Evolutionary conservation across 2,113 vertebrate species (phyloP), one percentile per base, ranked within the genome.

Genomic region (Larimichthys polyactis): DNA sequence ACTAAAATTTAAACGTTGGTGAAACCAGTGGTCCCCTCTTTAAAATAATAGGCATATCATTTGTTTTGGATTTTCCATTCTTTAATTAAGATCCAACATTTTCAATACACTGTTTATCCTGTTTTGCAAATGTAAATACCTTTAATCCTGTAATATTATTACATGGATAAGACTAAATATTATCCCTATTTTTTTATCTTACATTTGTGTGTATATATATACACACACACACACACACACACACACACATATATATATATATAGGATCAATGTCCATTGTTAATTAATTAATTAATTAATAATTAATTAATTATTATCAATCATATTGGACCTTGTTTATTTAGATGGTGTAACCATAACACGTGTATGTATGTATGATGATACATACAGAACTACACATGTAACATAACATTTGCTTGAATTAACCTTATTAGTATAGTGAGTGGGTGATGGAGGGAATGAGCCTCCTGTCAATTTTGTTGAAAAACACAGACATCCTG

Each of bases 141-240:
- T 17, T 64, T 64, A 64, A 75, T 75, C 48, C 32, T 27, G 3
- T 65, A 55, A 55, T 54, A 29, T 65, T 20, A 55, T 64, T 64
- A 27, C 48, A 64, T 64, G 29, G 20, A 64, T 44, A 17, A 4
- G 17, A 52, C 36, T 74, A 32, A 59, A 59, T 59, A 22, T 3
- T 24, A 55, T 17, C 43, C 27, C 17, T 36, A 51, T 36, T 40
- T 2, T 40, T 40, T 8, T 36, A 40, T 40, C 36, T 9, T 40
- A 40, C 9, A 24, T 64, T 32, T 75, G 59, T 54, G 60, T 24
- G 24, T 24, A 24, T 24, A 24, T 24, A 24, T 24, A 24, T 24
- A 24, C n/a, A n/a, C n/a, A n/a, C n/a, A n/a, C n/a, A n/a, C n/a
- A n/a, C n/a, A n/a, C n/a, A n/a, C n/a, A n/a, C n/a, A n/a, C n/a